Percentiles rank a stretch among this genome's conserved stretches.
These are phyloP conservation scores for Aquatica leii DNA, from an alignment of 2,888 invertebrate species.

Conservation along the genomic window DNA sequence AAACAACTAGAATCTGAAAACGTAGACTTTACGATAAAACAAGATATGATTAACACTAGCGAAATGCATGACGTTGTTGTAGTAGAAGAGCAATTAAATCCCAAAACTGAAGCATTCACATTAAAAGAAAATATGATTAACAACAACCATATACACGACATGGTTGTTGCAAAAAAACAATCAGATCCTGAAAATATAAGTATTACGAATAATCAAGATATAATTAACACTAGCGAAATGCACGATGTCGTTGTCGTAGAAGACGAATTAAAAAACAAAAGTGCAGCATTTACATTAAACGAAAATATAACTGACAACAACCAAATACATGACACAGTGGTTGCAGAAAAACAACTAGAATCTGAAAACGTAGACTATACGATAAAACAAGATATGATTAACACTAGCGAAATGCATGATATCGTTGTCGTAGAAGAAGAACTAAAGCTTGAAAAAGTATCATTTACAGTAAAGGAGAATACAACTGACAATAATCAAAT, in stretches of 20 bases:
- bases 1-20: too few relatives aligned
- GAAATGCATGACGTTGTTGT: conserved; percentile 62
- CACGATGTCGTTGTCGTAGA: too few relatives aligned
- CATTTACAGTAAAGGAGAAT: background rate
- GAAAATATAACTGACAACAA: background rate
- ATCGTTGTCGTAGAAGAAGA: background rate
- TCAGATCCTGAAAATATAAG: too few relatives aligned
- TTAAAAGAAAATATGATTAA: too few relatives aligned
- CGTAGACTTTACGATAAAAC: too few relatives aligned
- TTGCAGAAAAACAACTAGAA: background rate
- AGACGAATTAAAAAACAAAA: background rate
- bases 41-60: too few relatives aligned
- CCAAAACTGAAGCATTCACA: too few relatives aligned
- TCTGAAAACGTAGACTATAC: background rate
- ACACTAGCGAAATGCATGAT: conserved; percentile 6
- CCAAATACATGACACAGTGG: conserved; percentile 4
- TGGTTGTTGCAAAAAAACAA: too few relatives aligned
- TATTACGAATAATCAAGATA: too few relatives aligned
- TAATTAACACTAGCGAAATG: too few relatives aligned
- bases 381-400: background rate
- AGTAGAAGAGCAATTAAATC: background rate
- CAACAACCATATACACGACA: too few relatives aligned
- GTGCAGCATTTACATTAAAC: too few relatives aligned
- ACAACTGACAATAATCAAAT: background rate
- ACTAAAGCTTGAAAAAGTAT: background rate